These are phyloP conservation scores for Smutsia temminckii DNA, from an alignment of 2,797 vertebrate species.

Conservation along the genomic window DNA sequence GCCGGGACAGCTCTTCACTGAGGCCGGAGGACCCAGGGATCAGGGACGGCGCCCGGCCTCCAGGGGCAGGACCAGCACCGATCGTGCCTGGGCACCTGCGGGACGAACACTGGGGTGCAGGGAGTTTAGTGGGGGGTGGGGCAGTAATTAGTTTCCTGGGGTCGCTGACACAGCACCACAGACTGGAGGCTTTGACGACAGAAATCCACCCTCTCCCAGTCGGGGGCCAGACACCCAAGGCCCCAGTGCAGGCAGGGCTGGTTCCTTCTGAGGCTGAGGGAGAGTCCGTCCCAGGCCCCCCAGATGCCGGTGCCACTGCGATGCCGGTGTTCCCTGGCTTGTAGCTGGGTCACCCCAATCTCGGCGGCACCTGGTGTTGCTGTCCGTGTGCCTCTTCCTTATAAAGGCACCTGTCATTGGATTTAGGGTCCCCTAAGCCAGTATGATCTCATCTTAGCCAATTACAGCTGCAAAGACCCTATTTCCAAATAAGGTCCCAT, in stretches of 20 bases:
- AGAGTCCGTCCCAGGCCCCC: accelerated
- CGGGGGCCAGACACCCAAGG: neutral
- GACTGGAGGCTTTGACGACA: neutral
- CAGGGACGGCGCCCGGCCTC: neutral
- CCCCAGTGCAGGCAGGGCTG: neutral
- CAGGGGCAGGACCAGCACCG: neutral
- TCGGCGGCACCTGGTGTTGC: too few species aligned
- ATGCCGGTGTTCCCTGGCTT: accelerated
- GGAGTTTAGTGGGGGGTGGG: neutral
- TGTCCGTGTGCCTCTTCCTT: neutral
- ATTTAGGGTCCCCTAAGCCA: neutral
- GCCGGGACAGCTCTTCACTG: neutral
- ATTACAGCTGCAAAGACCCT: neutral
- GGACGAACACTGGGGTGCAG: neutral
- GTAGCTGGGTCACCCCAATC: accelerated
- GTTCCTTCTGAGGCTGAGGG: accelerated
- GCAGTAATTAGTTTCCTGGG: neutral
- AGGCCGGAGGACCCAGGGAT: neutral
- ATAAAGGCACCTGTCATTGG: neutral
- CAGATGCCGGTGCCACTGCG: accelerated
- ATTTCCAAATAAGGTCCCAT: neutral
- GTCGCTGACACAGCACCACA: neutral
- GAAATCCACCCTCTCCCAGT: neutral
- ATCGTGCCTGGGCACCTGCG: too few species aligned
- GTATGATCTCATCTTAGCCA: neutral